Percentiles rank a stretch among this genome's conserved stretches.
Evolutionary conservation across 2,888 invertebrate species (phyloP).

Genomic region (Tethea ocularis): DNA sequence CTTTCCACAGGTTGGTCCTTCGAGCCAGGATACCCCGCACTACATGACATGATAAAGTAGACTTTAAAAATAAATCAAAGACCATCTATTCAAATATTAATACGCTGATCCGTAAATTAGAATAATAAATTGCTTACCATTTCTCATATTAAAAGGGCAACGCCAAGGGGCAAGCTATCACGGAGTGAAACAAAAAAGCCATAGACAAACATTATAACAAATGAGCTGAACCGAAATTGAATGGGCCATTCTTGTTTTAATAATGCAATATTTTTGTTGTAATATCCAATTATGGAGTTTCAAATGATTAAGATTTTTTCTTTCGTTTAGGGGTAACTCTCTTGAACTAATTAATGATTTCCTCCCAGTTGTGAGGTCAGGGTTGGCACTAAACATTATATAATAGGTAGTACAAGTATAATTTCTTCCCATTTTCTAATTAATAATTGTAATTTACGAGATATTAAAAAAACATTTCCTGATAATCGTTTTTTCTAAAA

Average conservation of each 20-base stretch:
- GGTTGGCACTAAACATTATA: slow-evolving; percentile 36
- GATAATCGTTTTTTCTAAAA: too few relatives aligned
- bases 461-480: too few relatives aligned
- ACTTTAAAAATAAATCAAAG: slow-evolving; percentile 35
- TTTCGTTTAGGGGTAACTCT: slow-evolving; percentile 66
- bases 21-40: not conserved
- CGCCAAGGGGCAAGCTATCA: slow-evolving; percentile 22
- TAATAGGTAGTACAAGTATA: too few relatives aligned
- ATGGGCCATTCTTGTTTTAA: slow-evolving; percentile 64
- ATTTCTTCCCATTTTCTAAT: not conserved
- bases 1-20: not conserved
- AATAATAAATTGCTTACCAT: slow-evolving; percentile 70
- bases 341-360: slow-evolving; percentile 79
- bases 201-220: slow-evolving; percentile 69
- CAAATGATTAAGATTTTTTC: slow-evolving; percentile 69
- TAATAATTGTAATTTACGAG: too few relatives aligned
- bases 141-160: slow-evolving; percentile 44
- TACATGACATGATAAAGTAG: slow-evolving; percentile 6
- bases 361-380: slow-evolving; percentile 63
- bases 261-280: slow-evolving; percentile 75
- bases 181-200: slow-evolving; percentile 44
- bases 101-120: slow-evolving; percentile 63
- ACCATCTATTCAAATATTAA: slow-evolving; percentile 61
- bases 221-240: slow-evolving; percentile 69
- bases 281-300: slow-evolving; percentile 77